Base-by-base conservation (phyloP, 2,888 invertebrate species). In the Drosophila yooni region DNA sequence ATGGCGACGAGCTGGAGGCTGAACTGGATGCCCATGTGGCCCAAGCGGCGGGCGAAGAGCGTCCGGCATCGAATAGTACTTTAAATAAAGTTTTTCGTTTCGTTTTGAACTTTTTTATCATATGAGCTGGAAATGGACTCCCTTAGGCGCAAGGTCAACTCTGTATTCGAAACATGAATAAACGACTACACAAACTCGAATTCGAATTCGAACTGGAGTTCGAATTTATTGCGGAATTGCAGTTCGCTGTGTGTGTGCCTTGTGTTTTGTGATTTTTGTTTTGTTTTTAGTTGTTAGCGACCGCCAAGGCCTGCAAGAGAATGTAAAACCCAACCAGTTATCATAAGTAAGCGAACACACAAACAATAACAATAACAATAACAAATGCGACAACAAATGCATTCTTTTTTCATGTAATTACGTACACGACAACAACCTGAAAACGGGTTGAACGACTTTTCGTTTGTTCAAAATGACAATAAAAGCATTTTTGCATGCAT, bases 391-490 rank as follows among this genome's bases (percentile, higher is more conserved):
- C 57, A 70, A 70, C 69, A 67, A 66, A 73, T 57, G 65, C 77
- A 76, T 81, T 76, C 66, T 76, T 76, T 76, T 76, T 76, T 46
- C 27, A 52, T 72, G 72, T 69, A 78, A 74, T 75, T 70, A 79
- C 66, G 56, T 53, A 34, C 18, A 46, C 40, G 31, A 38, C 43
- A 72, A 70, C 62, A 74, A 67, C 60, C 69, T 64, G 68, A 56
- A 83, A 91, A 89, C 89, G 71, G 69, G 89, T 89, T 84, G 78
- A 82, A 77, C 90, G 68, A 74, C 90, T 86, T 88, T 91, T 79
- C 60, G 60, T 15, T 38, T 53, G 50, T 54, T 54, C 60, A 43
- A 54, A 56, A 64, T 63, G 70, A 52, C 50, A 64, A 70, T 57
- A 54, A 56, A 56, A 71, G 57, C 27, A 33, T n/a, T 38, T 83